Evolutionary conservation across 2,797 vertebrate species (phyloP).

Genomic region (Arctocebus calabarensis): DNA sequence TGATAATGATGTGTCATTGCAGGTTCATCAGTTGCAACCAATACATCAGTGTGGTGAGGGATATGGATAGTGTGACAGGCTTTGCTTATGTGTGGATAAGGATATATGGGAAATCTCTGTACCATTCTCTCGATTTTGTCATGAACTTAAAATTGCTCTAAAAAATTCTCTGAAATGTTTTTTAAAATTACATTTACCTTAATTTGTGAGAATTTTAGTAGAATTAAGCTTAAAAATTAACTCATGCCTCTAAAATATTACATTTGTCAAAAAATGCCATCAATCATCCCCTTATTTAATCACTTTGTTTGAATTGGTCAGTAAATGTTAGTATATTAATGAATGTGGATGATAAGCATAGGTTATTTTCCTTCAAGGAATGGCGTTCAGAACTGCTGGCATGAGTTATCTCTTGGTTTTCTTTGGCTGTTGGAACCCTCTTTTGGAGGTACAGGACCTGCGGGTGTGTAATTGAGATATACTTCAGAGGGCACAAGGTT

Average conservation of each 20-base stretch:
- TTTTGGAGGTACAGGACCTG: not conserved
- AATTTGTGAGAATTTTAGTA: not conserved
- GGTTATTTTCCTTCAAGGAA: not conserved
- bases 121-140: not conserved
- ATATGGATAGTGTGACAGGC: not conserved
- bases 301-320: not conserved
- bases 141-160: not conserved
- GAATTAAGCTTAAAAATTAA: slow-evolving; percentile 24
- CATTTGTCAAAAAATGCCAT: not conserved
- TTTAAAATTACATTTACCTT: not conserved
- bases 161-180: not conserved
- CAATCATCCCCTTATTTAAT: not conserved
- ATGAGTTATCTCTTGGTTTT: not conserved
- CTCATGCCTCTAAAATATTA: not conserved
- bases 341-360: not conserved
- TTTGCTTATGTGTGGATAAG: too few species aligned
- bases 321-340: not conserved
- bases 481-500: slow-evolving; percentile 25
- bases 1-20: not conserved
- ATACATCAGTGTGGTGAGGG: not conserved
- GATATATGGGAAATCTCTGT: not conserved
- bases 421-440: slow-evolving; percentile 30
- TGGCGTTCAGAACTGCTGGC: not conserved
- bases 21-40: not conserved
- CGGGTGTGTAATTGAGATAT: slow-evolving; percentile 39